phyloP scores from a whole-genome alignment of 2,797 vertebrate species.

The Cyprinella venusta region DNA sequence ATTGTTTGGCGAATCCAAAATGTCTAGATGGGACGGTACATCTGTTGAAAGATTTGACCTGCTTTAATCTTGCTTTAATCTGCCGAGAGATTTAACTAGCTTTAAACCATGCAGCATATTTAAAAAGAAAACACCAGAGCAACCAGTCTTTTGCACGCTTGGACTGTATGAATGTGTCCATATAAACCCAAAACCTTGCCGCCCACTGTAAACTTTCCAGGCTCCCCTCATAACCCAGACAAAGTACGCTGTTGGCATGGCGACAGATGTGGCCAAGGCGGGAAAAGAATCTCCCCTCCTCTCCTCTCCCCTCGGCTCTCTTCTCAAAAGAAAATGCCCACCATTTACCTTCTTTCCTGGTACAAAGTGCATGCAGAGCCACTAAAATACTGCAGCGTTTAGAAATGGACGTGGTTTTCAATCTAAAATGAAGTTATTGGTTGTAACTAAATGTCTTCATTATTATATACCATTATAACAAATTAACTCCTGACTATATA shows the following conservation, averaged over 20 bases:
- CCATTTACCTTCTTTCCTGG: conserved; percentile 42
- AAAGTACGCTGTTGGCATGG: conserved; percentile 58
- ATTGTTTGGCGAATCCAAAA: conserved; percentile 33
- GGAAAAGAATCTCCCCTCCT: conserved; percentile 35
- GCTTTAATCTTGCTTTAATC: conserved; percentile 36
- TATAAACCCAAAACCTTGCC: conserved; percentile 26
- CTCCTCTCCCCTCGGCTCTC: conserved; percentile 25
- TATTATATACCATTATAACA: not conserved
- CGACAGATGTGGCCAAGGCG: conserved; percentile 56
- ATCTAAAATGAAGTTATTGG: not conserved
- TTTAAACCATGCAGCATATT: conserved; percentile 10
- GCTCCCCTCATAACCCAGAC: conserved; percentile 30
- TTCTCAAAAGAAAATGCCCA: conserved; percentile 50
- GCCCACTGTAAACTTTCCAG: conserved; percentile 37
- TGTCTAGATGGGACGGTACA: conserved; percentile 5
- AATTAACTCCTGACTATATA: not conserved
- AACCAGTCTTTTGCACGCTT: not conserved
- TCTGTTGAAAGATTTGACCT: conserved; percentile 34
- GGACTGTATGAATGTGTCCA: not conserved
- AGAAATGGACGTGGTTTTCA: not conserved
- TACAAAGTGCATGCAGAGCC: not conserved
- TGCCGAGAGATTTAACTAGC: conserved; percentile 21
- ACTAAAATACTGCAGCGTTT: conserved; percentile 2
- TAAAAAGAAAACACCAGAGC: not conserved
- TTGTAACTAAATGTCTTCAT: not conserved